Evolutionary conservation across 1,140 invertebrate genomes (phyloP).

Genomic region (Cotesia glomerata): DNA sequence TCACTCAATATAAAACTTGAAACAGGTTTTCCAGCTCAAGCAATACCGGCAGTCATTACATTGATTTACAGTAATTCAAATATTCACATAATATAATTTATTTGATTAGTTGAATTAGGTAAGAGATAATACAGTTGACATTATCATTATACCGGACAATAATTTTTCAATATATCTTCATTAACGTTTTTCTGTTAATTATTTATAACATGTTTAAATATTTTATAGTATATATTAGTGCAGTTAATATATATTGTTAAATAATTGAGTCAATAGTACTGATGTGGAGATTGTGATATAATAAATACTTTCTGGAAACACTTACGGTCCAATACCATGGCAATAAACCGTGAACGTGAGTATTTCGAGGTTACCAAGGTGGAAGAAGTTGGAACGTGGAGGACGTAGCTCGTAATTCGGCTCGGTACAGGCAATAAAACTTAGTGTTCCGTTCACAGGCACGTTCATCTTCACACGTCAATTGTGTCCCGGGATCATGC

Average conservation of each 20-base stretch:
- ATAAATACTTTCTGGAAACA: conserved; percentile 7
- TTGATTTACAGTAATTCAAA: conserved; percentile 16
- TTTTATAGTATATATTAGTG: not conserved
- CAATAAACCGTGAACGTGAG: conserved; percentile 36
- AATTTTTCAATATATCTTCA: not conserved
- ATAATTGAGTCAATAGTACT: conserved; percentile 1
- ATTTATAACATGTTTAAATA: not conserved
- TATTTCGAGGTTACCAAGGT: conserved; percentile 31
- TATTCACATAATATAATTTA: conserved; percentile 9
- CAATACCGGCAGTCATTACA: conserved; percentile 8
- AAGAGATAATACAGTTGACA: not conserved
- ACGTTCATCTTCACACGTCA: conserved; percentile 28
- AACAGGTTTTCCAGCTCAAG: conserved; percentile 21
- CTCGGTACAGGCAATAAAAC: conserved; percentile 36
- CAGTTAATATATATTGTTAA: no score
- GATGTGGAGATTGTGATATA: not conserved
- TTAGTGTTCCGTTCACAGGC: conserved; percentile 28
- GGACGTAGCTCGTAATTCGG: conserved; percentile 34
- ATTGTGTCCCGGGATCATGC: conserved; percentile 4
- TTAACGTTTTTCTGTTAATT: not conserved
- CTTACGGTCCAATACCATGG: conserved; percentile 12
- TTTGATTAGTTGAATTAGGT: conserved; percentile 15
- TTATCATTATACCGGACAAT: not conserved
- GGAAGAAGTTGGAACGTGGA: not conserved
- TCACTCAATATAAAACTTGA: not conserved